Conservation (phyloP, 2,888 invertebrate genomes). For the Pristionchus mayeri region DNA sequence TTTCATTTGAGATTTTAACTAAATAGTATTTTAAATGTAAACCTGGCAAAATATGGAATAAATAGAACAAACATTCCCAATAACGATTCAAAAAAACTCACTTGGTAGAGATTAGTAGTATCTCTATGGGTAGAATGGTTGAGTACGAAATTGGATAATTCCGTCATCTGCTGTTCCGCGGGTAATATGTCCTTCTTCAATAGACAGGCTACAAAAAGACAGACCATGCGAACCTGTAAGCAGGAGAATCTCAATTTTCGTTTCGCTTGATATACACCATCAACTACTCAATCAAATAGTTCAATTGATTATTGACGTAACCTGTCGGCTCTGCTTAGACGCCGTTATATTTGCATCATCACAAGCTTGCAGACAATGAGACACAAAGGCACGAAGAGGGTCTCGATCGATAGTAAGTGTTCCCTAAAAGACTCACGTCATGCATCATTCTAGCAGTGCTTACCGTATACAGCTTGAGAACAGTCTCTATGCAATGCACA, state of each 20-base stretch:
- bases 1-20: not conserved
- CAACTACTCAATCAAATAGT: not conserved
- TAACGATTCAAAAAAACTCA: not conserved
- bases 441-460: not conserved
- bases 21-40: too few species aligned
- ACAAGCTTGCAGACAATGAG: slow-evolving; percentile 22
- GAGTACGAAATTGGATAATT: slow-evolving; percentile 27
- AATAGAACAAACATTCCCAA: not conserved
- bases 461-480: slow-evolving; percentile 37
- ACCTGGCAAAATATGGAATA: not conserved
- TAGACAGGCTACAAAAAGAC: slow-evolving; percentile 9
- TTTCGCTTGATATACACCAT: not conserved
- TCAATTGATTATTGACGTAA: not conserved
- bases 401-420: not conserved
- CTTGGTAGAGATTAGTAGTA: slow-evolving; percentile 33
- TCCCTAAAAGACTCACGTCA: not conserved
- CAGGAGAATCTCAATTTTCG: too few species aligned
- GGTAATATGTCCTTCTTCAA: slow-evolving; percentile 30
- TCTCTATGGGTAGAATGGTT: slow-evolving; percentile 15
- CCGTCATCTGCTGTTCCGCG: slow-evolving; percentile 11
- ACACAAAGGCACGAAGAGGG: slow-evolving; percentile 23
- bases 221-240: slow-evolving; percentile 30
- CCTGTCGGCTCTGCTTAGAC: slow-evolving; percentile 32
- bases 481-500: not conserved
- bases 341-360: not conserved